A percentile compares a stretch with the other conserved stretches of the same genome.
Conservation (phyloP, 2,888 invertebrate genomes). For the Lamellibrachia satsuma region DNA sequence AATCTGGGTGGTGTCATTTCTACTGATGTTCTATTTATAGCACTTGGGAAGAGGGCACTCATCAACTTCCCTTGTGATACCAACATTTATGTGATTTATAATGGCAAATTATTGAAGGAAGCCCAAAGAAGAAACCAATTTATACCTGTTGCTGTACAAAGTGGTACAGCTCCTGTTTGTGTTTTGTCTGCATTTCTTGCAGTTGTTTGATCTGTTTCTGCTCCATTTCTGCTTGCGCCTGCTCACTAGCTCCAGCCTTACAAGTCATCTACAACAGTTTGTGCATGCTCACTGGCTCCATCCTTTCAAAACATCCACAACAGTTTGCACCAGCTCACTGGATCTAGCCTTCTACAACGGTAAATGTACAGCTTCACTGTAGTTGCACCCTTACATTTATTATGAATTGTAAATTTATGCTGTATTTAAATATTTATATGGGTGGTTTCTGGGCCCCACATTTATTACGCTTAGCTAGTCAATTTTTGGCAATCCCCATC, state of each 20-base stretch:
- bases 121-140: neutral
- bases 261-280: neutral
- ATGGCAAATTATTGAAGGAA: neutral
- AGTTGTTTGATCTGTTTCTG: neutral
- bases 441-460: too few species aligned
- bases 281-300: neutral
- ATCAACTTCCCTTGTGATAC: neutral
- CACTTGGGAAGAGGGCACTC: too few species aligned
- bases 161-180: neutral
- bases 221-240: neutral
- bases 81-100: neutral
- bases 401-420: too few species aligned
- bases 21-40: too few species aligned
- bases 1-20: too few species aligned
- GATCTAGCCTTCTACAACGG: neutral
- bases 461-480: too few species aligned
- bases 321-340: neutral
- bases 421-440: too few species aligned
- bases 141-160: constrained; percentile 1
- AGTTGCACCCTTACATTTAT: neutral
- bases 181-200: constrained; percentile 17
- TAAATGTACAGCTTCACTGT: neutral
- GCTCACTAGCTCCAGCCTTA: neutral
- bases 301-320: neutral
- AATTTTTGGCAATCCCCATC: too few species aligned